phyloP scores from a whole-genome alignment of 2,888 invertebrate species.

The Phyllotreta cruciferae region DNA sequence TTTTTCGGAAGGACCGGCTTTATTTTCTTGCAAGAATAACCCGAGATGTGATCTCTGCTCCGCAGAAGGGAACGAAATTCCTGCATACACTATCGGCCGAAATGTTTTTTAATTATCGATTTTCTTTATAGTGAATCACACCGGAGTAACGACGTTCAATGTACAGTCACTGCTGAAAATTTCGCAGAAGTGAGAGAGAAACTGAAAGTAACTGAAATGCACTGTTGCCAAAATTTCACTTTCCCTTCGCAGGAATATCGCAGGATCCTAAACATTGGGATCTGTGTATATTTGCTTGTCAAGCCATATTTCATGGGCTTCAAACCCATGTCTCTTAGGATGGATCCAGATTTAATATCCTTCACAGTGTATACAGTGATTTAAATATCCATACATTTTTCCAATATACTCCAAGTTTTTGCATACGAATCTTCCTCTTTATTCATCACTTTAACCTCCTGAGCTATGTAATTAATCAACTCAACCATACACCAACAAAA shows the following conservation, averaged over 20 bases:
- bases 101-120: constrained; percentile 41
- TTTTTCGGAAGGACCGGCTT: background rate
- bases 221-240: constrained; percentile 28
- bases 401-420: too few relatives aligned
- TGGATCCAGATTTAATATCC: too few relatives aligned
- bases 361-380: too few relatives aligned
- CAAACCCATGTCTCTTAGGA: too few relatives aligned
- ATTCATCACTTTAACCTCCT: too few relatives aligned
- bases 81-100: constrained; percentile 22
- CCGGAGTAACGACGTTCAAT: constrained; percentile 36
- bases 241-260: background rate
- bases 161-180: constrained; percentile 39
- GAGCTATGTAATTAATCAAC: too few relatives aligned
- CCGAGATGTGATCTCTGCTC: constrained; percentile 4
- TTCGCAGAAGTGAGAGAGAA: constrained; percentile 34
- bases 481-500: background rate
- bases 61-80: constrained; percentile 8
- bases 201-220: constrained; percentile 23
- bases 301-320: too few relatives aligned
- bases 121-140: constrained; percentile 43
- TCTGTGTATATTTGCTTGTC: background rate
- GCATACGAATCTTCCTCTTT: too few relatives aligned
- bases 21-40: too few relatives aligned
- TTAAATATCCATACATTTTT: too few relatives aligned
- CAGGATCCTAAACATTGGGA: background rate